These are phyloP conservation scores for Ficedula albicollis DNA, from an alignment of 2,797 vertebrate genomes.

Conservation along the genomic window DNA sequence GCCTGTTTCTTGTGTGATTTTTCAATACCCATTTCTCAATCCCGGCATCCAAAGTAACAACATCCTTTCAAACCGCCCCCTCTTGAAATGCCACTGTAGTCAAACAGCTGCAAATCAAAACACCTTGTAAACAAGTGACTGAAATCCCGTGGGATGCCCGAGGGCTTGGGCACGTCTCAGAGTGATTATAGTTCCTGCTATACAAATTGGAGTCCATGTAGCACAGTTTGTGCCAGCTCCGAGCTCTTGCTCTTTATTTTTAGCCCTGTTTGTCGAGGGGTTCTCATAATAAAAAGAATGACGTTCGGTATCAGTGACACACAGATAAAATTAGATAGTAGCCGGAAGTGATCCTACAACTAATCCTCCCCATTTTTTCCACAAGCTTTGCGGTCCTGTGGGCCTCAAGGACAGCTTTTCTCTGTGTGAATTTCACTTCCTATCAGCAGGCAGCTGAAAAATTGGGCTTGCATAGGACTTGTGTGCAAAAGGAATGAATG, in stretches of 20 bases:
- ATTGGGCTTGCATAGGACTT: background rate
- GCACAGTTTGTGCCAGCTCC: constrained; percentile 46
- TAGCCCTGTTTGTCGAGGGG: constrained; percentile 47
- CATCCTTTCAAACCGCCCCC: constrained; percentile 62
- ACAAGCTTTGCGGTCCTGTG: background rate
- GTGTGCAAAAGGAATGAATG: constrained; percentile 26
- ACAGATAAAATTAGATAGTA: constrained; percentile 41
- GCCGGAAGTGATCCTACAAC: background rate
- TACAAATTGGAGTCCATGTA: constrained; percentile 66
- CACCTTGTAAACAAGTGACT: constrained; percentile 72
- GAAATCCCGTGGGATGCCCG: constrained; percentile 67
- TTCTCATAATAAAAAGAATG: constrained; percentile 56
- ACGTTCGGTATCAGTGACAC: background rate
- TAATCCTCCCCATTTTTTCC: constrained; percentile 17
- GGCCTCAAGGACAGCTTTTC: constrained; percentile 15
- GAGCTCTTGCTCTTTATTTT: constrained; percentile 52
- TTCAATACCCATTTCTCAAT: constrained; percentile 66
- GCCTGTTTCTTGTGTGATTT: constrained; percentile 39
- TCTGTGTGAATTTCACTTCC: constrained; percentile 12
- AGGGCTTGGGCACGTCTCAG: constrained; percentile 64
- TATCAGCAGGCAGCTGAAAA: constrained; percentile 27
- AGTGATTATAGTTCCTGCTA: constrained; percentile 70
- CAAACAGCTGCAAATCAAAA: constrained; percentile 70
- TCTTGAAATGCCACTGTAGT: constrained; percentile 56
- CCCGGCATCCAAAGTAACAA: constrained; percentile 45